Evolutionary conservation across 2,888 invertebrate species (phyloP).

Genomic region (Papilio protenor): DNA sequence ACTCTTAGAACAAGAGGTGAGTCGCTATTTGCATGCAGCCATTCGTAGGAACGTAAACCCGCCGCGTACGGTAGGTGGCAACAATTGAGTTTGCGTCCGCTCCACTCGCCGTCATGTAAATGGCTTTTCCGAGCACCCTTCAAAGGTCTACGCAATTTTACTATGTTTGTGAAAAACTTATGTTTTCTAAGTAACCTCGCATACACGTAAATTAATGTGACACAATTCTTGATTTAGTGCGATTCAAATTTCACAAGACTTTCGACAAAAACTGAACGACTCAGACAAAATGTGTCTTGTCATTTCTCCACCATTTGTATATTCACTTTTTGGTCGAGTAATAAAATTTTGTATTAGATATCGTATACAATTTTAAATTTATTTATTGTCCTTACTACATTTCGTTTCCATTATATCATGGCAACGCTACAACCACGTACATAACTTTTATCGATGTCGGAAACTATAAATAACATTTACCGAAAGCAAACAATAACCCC

Average conservation of each 20-base stretch:
- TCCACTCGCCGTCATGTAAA: constrained; percentile 59
- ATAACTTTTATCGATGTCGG: neutral
- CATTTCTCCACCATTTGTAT: neutral
- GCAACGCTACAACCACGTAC: neutral
- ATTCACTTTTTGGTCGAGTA: neutral
- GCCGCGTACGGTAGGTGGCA: constrained; percentile 72
- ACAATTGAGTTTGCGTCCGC: constrained; percentile 66
- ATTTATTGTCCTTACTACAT: neutral
- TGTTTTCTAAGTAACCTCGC: constrained; percentile 7
- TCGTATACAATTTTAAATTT: neutral
- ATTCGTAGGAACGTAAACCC: constrained; percentile 75
- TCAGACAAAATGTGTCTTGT: neutral
- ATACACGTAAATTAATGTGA: neutral
- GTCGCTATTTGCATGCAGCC: constrained; percentile 70
- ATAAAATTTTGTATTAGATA: neutral
- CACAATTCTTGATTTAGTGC: neutral
- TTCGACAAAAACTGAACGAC: neutral
- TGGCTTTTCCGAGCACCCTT: constrained; percentile 61
- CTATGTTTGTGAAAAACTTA: constrained; percentile 28
- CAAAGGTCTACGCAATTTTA: constrained; percentile 36
- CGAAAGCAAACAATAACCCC: constrained; percentile 44
- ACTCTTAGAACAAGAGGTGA: constrained; percentile 68
- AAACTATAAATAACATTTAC: constrained; percentile 4
- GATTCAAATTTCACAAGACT: neutral
- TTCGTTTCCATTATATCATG: neutral